Evolutionary conservation across 1,140 invertebrate species (phyloP).

Genomic region (Pogonomyrmex californicus): DNA sequence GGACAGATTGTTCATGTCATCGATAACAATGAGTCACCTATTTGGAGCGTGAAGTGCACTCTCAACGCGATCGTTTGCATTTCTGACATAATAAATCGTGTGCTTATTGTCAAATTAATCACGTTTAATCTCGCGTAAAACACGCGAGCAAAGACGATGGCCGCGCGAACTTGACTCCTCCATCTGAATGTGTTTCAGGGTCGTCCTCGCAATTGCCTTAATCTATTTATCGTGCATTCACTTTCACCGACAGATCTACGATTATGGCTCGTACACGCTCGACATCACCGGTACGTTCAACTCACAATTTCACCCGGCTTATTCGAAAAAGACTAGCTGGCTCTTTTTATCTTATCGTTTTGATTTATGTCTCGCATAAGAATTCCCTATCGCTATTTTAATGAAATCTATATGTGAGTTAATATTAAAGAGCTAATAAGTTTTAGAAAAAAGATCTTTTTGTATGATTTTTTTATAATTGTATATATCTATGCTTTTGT

Average conservation of each 20-base stretch:
- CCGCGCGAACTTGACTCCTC: conserved; percentile 46
- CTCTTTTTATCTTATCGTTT: neutral
- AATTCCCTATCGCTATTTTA: neutral
- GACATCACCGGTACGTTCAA: conserved; percentile 94
- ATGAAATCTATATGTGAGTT: neutral
- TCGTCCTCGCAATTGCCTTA: conserved; percentile 92
- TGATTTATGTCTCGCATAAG: neutral
- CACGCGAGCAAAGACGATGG: conserved; percentile 9
- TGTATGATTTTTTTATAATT: neutral
- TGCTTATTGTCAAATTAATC: conserved; percentile 14
- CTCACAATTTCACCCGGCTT: neutral
- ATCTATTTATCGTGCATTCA: conserved; percentile 95
- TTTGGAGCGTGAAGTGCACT: neutral
- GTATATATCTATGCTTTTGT: neutral
- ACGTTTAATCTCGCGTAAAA: conserved; percentile 23
- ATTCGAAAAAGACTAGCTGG: neutral
- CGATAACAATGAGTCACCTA: conserved; percentile 21
- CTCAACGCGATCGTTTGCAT: conserved; percentile 14
- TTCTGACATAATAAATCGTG: neutral
- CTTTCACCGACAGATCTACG: conserved; percentile 94
- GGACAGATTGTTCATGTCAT: neutral
- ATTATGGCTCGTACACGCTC: conserved; percentile 95
- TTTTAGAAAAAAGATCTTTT: neutral
- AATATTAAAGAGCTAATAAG: conserved; percentile 19
- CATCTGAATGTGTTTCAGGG: conserved; percentile 87